Base-by-base conservation (phyloP, 1,140 invertebrate species). In the Polypedilum pembai region DNA sequence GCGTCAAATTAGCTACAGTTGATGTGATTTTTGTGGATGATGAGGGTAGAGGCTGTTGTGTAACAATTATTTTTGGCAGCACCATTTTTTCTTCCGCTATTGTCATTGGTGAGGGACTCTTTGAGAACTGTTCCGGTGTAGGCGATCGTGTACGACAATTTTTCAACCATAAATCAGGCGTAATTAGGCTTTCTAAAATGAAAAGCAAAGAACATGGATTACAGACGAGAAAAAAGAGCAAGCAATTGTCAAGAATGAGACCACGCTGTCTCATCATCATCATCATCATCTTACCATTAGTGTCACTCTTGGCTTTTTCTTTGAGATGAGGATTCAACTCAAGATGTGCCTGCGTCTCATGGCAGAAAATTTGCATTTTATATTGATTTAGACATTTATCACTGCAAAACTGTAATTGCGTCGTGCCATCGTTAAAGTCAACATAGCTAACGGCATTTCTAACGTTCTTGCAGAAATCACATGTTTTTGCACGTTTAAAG, bases 281-380 rank as follows among this genome's bases (percentile, higher is more conserved):
- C 40, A 40, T 73, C 45, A n/a, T 56, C 20, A 15, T 41, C 12
- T 76, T 78, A 8, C 80, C 79, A 12, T 77, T 75, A 40, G 79
- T 80, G 40, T 80, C 74, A 8, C 78, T 79, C 75, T 80, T 33
- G 24, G 24, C 24, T 33, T 33, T 79, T 8, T 84, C 84, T 40
- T 86, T 83, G 65, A 91, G 79, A 79, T 91, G 89, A 0, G 90
- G 90, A 79, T 94, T 92, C 76, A 94, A 87, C 80, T 94, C 91
- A 63, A 95, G 86, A 81, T 95, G 93, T 1, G 93, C 92, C 81
- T 94, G 90, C 3, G 94, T 94, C 82, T 95, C 94, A 33, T 91
- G 89, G 83, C 94, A 95, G 82, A 96, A 96, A 76, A 95, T 94
- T 80, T 95, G 93, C 93, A 96, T 95, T 85, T 96, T 96, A 84